Conservation (phyloP, 2,888 invertebrate species). For the Orgyia antiqua region DNA sequence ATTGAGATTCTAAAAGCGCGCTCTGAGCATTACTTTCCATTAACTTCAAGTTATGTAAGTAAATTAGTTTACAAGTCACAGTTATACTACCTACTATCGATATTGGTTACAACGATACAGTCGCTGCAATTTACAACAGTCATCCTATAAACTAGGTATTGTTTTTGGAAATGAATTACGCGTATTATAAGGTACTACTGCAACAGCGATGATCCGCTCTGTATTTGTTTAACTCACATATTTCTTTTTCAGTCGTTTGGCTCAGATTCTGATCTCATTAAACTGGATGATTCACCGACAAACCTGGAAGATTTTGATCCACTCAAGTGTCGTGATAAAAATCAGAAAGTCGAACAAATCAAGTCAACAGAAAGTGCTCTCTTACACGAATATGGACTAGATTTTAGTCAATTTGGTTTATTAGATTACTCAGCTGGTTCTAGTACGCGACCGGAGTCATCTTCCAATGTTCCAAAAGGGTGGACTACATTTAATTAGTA, state of each 20-base stretch:
- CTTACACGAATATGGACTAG: slow-evolving; percentile 85
- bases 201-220: neutral
- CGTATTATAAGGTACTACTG: neutral
- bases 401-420: slow-evolving; percentile 76
- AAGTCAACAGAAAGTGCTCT: slow-evolving; percentile 80
- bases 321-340: slow-evolving; percentile 54
- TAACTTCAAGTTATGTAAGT: slow-evolving; percentile 4
- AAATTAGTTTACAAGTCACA: slow-evolving; percentile 2
- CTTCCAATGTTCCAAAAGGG: slow-evolving; percentile 50
- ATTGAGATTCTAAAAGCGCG: neutral
- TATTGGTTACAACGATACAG: too few relatives aligned
- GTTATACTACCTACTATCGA: too few relatives aligned
- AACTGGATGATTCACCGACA: slow-evolving; percentile 65
- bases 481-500: slow-evolving; percentile 67
- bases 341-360: slow-evolving; percentile 52
- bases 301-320: slow-evolving; percentile 68
- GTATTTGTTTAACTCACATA: slow-evolving; percentile 36
- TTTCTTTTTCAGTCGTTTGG: slow-evolving; percentile 69
- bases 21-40: slow-evolving; percentile 3
- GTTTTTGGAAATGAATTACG: neutral
- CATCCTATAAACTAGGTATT: too few relatives aligned
- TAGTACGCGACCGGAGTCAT: slow-evolving; percentile 36
- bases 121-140: too few relatives aligned
- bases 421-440: slow-evolving; percentile 64
- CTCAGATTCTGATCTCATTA: slow-evolving; percentile 67